A percentile compares a stretch with the other conserved stretches of the same genome.
Conservation (phyloP, 2,888 invertebrate genomes). For the Mantis religiosa region DNA sequence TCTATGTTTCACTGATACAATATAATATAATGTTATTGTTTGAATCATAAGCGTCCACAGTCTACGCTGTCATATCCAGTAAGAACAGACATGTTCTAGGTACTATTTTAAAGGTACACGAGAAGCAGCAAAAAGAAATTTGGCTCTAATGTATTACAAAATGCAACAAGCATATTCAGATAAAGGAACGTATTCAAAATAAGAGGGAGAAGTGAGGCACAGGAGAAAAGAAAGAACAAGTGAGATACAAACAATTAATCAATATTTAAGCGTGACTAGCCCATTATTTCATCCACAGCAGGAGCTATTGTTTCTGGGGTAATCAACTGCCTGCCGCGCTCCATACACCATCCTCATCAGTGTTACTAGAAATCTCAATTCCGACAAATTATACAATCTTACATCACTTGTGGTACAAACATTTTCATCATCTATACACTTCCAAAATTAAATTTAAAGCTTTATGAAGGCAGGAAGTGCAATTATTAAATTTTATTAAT, state of each 20-base stretch:
- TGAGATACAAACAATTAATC: neutral
- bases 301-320: neutral
- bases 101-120: no score
- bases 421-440: neutral
- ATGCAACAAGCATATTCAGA: neutral
- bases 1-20: no score
- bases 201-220: neutral
- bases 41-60: no score
- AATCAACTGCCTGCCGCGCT: neutral
- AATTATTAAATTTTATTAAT: no score
- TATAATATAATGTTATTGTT: no score
- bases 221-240: neutral
- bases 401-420: no score
- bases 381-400: neutral
- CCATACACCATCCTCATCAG: no score
- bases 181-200: neutral
- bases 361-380: neutral
- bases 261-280: neutral
- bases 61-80: no score
- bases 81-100: no score
- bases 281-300: neutral
- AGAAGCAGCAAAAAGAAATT: neutral
- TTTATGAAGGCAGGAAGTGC: no score
- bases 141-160: neutral
- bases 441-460: no score